Percentiles rank a stretch among this genome's conserved stretches.
Conservation (phyloP, 1,140 invertebrate species). For the Camponotus pennsylvanicus region DNA sequence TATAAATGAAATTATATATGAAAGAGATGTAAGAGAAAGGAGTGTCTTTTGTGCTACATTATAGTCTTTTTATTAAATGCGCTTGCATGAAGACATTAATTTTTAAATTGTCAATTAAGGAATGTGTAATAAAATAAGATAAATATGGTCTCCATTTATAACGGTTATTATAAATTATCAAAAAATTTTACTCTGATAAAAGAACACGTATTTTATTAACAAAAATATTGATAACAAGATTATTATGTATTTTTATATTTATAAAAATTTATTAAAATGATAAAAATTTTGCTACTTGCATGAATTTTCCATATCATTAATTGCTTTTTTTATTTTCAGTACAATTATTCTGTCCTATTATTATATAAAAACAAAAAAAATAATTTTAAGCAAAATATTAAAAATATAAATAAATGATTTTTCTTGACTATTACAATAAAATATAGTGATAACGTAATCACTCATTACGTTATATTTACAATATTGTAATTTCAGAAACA, state of each 20-base stretch:
- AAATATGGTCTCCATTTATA: conserved; percentile 3
- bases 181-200: conserved; percentile 25
- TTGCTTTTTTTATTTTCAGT: background rate
- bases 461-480: conserved; percentile 25
- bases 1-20: conserved; percentile 11
- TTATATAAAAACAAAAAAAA: background rate
- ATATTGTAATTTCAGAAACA: conserved; percentile 5
- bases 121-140: conserved; percentile 28
- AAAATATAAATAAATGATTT: background rate
- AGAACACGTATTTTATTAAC: conserved; percentile 28
- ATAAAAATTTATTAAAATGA: background rate
- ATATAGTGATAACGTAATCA: conserved; percentile 5
- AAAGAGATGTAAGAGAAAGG: background rate
- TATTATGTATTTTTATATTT: background rate
- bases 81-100: conserved; percentile 17
- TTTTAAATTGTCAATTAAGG: conserved; percentile 24
- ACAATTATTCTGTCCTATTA: background rate
- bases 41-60: background rate
- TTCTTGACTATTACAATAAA: background rate
- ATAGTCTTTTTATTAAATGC: conserved; percentile 22
- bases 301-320: conserved; percentile 16
- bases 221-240: conserved; percentile 19
- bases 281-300: background rate
- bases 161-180: conserved; percentile 26
- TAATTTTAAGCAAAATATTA: conserved; percentile 2